A percentile compares a stretch with the other conserved stretches of the same genome.
These are phyloP conservation scores for Thalassarche chlororhynchos DNA, from an alignment of 2,113 vertebrate genomes.

Conservation along the genomic window DNA sequence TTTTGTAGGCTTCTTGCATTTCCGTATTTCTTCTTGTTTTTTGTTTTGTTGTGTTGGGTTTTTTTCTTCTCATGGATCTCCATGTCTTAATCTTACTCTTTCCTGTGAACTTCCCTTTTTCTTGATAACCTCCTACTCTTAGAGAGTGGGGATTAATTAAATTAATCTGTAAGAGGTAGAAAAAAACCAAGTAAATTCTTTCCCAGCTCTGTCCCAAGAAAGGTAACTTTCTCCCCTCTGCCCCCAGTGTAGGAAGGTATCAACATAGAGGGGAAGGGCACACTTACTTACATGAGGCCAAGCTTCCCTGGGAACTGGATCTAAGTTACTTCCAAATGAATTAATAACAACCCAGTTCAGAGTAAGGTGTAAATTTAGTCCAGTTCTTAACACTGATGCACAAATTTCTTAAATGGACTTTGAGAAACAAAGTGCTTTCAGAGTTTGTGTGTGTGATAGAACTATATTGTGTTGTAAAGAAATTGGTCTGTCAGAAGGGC, in stretches of 20 bases:
- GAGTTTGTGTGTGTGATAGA: background rate
- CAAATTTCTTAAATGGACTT: background rate
- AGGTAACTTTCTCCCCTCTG: background rate
- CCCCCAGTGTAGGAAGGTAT: background rate
- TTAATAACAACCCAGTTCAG: background rate
- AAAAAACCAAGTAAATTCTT: background rate
- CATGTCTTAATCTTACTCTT: background rate
- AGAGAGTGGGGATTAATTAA: background rate
- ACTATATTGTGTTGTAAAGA: background rate
- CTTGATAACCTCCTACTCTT: background rate
- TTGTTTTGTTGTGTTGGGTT: background rate
- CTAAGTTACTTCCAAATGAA: background rate
- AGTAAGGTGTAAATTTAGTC: background rate
- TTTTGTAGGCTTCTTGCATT: background rate
- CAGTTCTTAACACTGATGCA: background rate
- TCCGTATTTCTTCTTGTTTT: background rate
- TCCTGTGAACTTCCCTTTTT: background rate
- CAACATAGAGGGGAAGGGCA: background rate
- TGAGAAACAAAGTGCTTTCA: background rate
- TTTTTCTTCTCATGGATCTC: background rate
- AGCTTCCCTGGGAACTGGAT: background rate
- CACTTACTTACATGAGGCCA: fast-evolving
- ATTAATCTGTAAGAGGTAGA: background rate
- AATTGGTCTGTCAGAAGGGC: background rate
- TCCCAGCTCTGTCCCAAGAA: background rate